Conservation (phyloP, 2,797 vertebrate genomes). For the Argentina silus region DNA sequence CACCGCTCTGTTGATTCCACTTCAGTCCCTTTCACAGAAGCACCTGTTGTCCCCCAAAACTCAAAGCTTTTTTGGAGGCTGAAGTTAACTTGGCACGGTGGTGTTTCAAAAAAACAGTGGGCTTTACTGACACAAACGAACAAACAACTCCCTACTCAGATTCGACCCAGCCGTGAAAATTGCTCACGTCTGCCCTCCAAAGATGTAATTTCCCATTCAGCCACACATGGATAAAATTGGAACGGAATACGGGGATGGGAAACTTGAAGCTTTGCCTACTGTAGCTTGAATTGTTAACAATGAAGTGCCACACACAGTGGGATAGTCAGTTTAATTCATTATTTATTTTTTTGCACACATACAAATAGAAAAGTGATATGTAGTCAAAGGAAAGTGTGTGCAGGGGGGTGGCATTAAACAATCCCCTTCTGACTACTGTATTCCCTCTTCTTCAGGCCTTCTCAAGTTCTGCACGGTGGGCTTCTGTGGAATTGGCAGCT, state of each 20-base stretch:
- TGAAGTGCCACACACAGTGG: neutral
- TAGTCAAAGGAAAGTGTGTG: too few species aligned
- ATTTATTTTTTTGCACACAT: too few species aligned
- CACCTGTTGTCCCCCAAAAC: neutral
- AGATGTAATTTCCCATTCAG: neutral
- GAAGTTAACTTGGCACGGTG: slow-evolving; percentile 14
- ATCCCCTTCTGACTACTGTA: neutral
- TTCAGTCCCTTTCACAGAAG: neutral
- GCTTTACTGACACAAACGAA: slow-evolving; percentile 20
- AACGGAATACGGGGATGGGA: neutral
- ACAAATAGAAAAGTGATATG: too few species aligned
- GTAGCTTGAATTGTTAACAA: neutral
- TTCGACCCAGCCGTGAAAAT: neutral
- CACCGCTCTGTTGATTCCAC: slow-evolving; percentile 7
- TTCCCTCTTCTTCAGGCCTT: slow-evolving; percentile 79
- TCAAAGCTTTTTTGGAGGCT: neutral
- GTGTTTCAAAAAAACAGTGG: slow-evolving; percentile 10
- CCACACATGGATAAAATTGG: neutral
- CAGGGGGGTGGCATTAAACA: too few species aligned
- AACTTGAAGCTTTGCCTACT: neutral
- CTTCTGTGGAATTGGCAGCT: slow-evolving; percentile 96
- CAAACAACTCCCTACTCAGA: neutral
- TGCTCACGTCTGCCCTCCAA: neutral
- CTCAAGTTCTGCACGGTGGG: slow-evolving; percentile 98
- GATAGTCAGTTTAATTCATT: neutral